Conservation (phyloP, 2,888 invertebrate genomes). For the Erebia epiphron region DNA sequence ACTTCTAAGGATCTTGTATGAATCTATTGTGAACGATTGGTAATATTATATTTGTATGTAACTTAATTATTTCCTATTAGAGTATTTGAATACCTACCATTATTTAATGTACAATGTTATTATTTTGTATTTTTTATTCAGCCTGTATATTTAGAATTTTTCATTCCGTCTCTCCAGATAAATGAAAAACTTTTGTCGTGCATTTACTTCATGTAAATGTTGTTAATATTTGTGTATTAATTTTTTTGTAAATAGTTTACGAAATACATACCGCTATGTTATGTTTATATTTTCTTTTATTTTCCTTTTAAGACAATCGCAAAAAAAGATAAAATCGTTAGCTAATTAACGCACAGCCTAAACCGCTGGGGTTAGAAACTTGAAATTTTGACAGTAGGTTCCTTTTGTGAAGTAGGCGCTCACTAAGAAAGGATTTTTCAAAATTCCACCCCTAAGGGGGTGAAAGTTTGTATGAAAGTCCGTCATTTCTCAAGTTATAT, state of each 20-base stretch:
- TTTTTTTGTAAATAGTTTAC: constrained; percentile 74
- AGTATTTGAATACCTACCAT: neutral
- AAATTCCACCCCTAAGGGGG: too few species aligned
- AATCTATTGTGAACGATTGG: constrained; percentile 65
- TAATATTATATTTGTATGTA: neutral
- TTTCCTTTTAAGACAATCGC: neutral
- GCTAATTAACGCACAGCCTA: too few species aligned
- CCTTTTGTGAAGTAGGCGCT: too few species aligned
- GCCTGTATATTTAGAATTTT: constrained; percentile 42
- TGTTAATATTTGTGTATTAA: constrained; percentile 64
- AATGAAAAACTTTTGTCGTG: constrained; percentile 48
- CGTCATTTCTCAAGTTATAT: too few species aligned
- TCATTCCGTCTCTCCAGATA: constrained; percentile 57
- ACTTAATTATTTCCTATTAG: neutral
- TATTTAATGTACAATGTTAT: constrained; percentile 16
- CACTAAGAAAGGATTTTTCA: too few species aligned
- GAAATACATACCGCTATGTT: constrained; percentile 48
- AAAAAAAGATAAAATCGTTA: too few species aligned
- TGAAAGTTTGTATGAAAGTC: too few species aligned
- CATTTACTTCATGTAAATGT: constrained; percentile 64
- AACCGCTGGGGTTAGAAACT: too few species aligned
- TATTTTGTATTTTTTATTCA: constrained; percentile 15
- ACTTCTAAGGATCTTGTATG: constrained; percentile 67
- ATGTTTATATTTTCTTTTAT: constrained; percentile 28
- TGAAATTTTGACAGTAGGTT: too few species aligned